Percentiles rank a stretch among this genome's conserved stretches.
phyloP scores from a whole-genome alignment of 2,113 vertebrate genomes.

The Anoplopoma fimbria region DNA sequence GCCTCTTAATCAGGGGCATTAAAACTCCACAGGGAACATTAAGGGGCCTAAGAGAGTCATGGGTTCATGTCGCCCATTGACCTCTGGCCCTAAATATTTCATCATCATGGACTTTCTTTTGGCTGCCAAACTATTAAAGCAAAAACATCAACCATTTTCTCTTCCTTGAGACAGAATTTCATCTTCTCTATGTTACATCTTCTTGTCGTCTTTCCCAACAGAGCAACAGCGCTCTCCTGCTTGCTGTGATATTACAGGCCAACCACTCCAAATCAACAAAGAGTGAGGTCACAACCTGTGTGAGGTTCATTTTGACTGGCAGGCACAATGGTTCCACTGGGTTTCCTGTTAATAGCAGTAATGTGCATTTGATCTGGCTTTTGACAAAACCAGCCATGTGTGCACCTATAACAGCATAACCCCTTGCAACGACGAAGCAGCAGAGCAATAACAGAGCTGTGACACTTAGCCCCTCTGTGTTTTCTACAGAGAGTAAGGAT shows the following conservation, averaged over 20 bases:
- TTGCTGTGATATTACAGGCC: constrained; percentile 40
- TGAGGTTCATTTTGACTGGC: constrained; percentile 50
- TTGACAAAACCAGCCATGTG: constrained; percentile 25
- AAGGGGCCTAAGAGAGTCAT: constrained; percentile 3
- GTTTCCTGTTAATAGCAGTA: constrained; percentile 42
- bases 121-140: constrained; percentile 1
- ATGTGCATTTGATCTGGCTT: constrained; percentile 47
- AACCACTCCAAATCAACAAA: constrained; percentile 45
- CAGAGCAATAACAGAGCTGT: constrained; percentile 48
- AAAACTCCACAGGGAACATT: constrained; percentile 45
- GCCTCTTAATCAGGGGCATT: constrained; percentile 53
- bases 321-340: constrained; percentile 30
- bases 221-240: constrained; percentile 16
- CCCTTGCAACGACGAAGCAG: constrained; percentile 43
- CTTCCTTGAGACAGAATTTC: constrained; percentile 19
- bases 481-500: constrained; percentile 26
- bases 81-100: constrained; percentile 37
- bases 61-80: constrained; percentile 48
- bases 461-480: constrained; percentile 35
- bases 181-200: background rate
- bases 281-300: constrained; percentile 57
- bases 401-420: constrained; percentile 36
- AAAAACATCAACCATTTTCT: constrained; percentile 16
- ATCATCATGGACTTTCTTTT: background rate
- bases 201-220: constrained; percentile 2